Evolutionary conservation across 2,888 invertebrate species (phyloP), one percentile per base, ranked within the genome.

Genomic region (Dinocampus coccinellae): DNA sequence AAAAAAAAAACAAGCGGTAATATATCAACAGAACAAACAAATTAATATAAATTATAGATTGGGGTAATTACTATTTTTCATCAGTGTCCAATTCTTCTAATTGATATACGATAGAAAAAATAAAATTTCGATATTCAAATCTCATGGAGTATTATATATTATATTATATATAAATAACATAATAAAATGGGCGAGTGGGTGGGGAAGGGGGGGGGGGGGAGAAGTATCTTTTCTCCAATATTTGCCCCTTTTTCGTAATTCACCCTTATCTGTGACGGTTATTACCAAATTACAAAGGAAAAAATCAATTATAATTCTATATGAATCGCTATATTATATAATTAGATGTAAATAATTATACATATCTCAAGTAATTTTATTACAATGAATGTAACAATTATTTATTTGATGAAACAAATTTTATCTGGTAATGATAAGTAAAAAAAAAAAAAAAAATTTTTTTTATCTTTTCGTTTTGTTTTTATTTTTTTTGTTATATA

Each of bases 301-400:
- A 47, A 47, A 47, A 47, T 47, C 47, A 47, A 47, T 47, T 47
- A 47, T 16, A 6, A 47, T 47, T 47, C 6, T 47, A 16, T 29
- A 47, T n/a, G 47, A 16, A 47, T 7, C 16, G 7, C 1, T 39
- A 39, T 39, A 39, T 39, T n/a, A 47, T 47, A 16, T 47, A 16
- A 16, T n/a, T 47, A 47, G 47, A 7, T 47, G 47, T 47, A 47
- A 47, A 47, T 47, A 47, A 47, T 16, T 47, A 47, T 16, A 47
- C 47, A 47, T 47, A 47, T 47, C 47, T 47, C n/a, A n/a, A 47
- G 7, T 47, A 47, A 47, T n/a, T 47, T 47, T 47, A 47, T 47
- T 47, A 47, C 47, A 7, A 47, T 3, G 47, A 47, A 7, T 20
- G 9, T 1, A 47, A 47, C 16, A 4, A 47, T 16, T 16, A 16